These are phyloP conservation scores for Chaunax sp. DNA, from an alignment of 2,797 vertebrate species.

Conservation along the genomic window DNA sequence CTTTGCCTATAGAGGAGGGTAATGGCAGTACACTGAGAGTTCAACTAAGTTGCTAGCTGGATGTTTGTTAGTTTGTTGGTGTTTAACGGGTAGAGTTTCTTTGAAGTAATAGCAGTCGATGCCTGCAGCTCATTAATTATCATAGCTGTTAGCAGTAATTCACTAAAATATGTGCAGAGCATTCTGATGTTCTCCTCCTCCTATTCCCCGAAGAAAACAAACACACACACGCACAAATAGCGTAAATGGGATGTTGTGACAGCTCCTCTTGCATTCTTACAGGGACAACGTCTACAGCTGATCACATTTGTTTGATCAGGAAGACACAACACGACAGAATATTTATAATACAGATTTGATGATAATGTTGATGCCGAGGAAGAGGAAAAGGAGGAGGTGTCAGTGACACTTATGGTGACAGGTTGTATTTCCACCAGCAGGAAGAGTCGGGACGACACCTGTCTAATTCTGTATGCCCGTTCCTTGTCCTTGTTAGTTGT, in stretches of 20 bases:
- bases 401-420: constrained; percentile 40
- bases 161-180: constrained; percentile 45
- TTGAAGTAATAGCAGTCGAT: constrained; percentile 66
- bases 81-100: constrained; percentile 58
- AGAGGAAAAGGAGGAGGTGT: not conserved
- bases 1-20: constrained; percentile 39
- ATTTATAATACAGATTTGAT: constrained; percentile 6
- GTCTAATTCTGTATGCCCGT: constrained; percentile 67
- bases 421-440: constrained; percentile 51
- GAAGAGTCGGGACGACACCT: constrained; percentile 69
- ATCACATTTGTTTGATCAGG: constrained; percentile 53
- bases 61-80: constrained; percentile 56
- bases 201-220: constrained; percentile 61
- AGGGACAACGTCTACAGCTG: constrained; percentile 37
- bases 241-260: constrained; percentile 58
- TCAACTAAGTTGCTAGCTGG: constrained; percentile 42
- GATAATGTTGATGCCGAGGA: constrained; percentile 25
- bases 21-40: constrained; percentile 46
- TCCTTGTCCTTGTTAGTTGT: constrained; percentile 73
- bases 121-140: constrained; percentile 74
- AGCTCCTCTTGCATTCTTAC: constrained; percentile 38
- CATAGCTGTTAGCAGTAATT: constrained; percentile 71
- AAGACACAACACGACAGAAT: constrained; percentile 14
- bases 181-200: constrained; percentile 47
- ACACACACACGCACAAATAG: constrained; percentile 58